Percentiles rank a stretch among this genome's conserved stretches.
These are phyloP conservation scores for Dascyllus trimaculatus DNA, from an alignment of 2,113 vertebrate species.

Conservation along the genomic window DNA sequence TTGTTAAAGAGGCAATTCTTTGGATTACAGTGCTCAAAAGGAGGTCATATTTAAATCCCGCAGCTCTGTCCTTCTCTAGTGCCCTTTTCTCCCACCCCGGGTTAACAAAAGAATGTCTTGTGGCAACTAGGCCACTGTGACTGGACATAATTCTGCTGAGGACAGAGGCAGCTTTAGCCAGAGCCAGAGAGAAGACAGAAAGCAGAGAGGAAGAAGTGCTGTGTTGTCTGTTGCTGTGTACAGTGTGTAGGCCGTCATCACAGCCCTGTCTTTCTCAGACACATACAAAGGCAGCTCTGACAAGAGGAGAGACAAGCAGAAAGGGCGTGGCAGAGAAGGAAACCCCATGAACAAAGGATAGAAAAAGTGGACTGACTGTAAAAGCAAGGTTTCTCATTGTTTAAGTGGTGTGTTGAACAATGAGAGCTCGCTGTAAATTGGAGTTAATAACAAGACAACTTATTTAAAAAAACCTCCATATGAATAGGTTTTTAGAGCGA, in stretches of 20 bases:
- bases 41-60: constrained; percentile 68
- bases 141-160: constrained; percentile 69
- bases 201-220: constrained; percentile 45
- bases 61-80: constrained; percentile 27
- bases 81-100: constrained; percentile 64
- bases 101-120: constrained; percentile 71
- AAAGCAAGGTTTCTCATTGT: constrained; percentile 10
- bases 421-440: neutral
- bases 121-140: constrained; percentile 65
- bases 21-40: constrained; percentile 48
- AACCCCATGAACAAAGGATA: constrained; percentile 8
- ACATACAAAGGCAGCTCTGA: constrained; percentile 69
- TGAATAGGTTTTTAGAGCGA: neutral
- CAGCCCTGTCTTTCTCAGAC: constrained; percentile 60
- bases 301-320: constrained; percentile 2
- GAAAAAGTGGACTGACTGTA: constrained; percentile 2
- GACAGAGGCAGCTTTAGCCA: constrained; percentile 29
- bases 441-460: constrained; percentile 14
- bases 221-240: constrained; percentile 32
- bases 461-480: neutral
- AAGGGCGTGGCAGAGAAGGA: constrained; percentile 35
- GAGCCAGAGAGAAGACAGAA: constrained; percentile 13
- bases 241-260: constrained; percentile 53
- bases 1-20: constrained; percentile 53
- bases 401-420: neutral